Evolutionary conservation across 2,113 vertebrate genomes (phyloP).

Genomic region (Prolemur simus): DNA sequence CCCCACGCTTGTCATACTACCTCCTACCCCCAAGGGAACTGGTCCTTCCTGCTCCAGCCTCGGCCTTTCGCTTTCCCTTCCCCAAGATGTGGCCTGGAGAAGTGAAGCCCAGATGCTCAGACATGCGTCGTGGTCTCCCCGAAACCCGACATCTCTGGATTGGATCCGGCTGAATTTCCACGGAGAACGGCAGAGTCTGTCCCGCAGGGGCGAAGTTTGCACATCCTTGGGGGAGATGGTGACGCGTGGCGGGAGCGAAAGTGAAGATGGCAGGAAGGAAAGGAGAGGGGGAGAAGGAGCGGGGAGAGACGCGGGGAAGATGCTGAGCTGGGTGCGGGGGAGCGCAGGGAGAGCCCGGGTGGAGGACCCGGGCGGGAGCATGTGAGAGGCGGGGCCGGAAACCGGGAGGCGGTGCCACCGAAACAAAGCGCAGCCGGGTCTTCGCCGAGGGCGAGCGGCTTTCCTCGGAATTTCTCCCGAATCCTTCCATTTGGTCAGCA

Average conservation of each 20-base stretch:
- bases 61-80: neutral
- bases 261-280: neutral
- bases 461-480: rapidly evolving
- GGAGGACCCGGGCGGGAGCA: rapidly evolving
- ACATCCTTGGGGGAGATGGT: neutral
- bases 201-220: neutral
- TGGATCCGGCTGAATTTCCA: neutral
- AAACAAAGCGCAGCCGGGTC: neutral
- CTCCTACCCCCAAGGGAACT: neutral
- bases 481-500: rapidly evolving
- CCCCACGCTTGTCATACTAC: neutral
- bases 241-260: rapidly evolving
- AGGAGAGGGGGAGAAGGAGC: neutral
- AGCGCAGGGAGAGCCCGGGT: rapidly evolving
- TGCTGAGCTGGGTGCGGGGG: rapidly evolving
- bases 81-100: too few species aligned
- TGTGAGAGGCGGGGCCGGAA: conserved; percentile 49
- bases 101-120: neutral
- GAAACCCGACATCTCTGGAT: neutral
- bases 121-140: neutral
- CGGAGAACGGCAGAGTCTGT: neutral
- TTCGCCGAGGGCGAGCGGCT: rapidly evolving
- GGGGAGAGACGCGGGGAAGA: neutral
- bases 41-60: neutral
- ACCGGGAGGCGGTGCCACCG: neutral